These are phyloP conservation scores for Nesoenas mayeri DNA, from an alignment of 2,113 vertebrate genomes.

Conservation along the genomic window DNA sequence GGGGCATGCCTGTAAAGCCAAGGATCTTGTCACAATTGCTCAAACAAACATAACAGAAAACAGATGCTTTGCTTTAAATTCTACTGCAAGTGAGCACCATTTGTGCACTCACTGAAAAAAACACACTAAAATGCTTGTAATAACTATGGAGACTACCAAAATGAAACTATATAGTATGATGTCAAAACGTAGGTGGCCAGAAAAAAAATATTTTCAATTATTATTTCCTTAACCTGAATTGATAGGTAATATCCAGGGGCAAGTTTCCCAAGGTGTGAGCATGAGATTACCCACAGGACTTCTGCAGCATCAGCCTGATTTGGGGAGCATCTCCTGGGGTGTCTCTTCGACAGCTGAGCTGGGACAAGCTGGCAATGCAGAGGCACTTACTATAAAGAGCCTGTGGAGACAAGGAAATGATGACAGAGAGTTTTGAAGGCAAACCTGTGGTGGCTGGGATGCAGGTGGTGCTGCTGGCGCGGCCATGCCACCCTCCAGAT, in stretches of 20 bases:
- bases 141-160: neutral
- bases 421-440: neutral
- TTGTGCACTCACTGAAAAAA: neutral
- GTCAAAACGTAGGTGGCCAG: neutral
- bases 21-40: neutral
- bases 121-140: neutral
- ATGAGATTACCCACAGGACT: neutral
- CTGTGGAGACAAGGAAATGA: accelerated
- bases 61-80: neutral
- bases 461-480: accelerated
- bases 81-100: neutral
- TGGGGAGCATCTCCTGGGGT: neutral
- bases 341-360: accelerated
- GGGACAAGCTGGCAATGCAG: neutral
- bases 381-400: neutral
- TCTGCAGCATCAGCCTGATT: neutral
- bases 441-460: neutral
- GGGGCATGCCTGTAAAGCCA: neutral
- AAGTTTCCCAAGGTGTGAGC: neutral
- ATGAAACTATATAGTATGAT: neutral
- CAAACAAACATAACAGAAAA: neutral
- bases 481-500: neutral
- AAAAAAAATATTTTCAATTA: neutral
- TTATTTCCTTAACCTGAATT: neutral
- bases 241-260: neutral